Evolutionary conservation across 1,140 invertebrate genomes (phyloP).

Genomic region (Harlomillsia oculata): DNA sequence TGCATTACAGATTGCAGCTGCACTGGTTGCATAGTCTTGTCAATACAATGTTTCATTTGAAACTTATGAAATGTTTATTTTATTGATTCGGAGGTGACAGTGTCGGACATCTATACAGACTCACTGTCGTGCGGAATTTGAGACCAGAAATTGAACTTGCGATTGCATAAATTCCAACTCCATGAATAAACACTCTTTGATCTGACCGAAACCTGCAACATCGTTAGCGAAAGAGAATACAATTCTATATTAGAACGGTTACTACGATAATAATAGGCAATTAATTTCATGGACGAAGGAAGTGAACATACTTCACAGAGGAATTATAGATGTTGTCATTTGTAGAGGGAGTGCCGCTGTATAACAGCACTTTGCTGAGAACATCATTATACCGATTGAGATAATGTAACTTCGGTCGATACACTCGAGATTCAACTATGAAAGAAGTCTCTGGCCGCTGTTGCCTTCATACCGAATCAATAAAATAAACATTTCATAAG

Average conservation of each 20-base stretch:
- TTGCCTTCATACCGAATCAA: constrained; percentile 4
- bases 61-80: background rate
- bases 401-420: constrained; percentile 32
- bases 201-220: constrained; percentile 26
- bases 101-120: constrained; percentile 12
- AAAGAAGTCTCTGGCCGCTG: constrained; percentile 31
- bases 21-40: constrained; percentile 20
- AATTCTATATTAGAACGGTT: background rate
- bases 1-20: constrained; percentile 13
- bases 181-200: constrained; percentile 32
- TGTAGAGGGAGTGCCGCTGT: constrained; percentile 3
- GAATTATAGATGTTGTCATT: constrained; percentile 24
- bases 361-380: constrained; percentile 29
- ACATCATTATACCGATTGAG: constrained; percentile 30
- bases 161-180: constrained; percentile 32
- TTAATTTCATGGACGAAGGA: constrained; percentile 19
- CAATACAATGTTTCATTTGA: background rate
- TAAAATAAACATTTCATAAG: background rate
- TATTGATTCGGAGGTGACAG: background rate
- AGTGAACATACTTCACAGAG: constrained; percentile 19
- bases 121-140: constrained; percentile 24
- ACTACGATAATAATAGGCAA: background rate
- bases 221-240: background rate
- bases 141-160: constrained; percentile 20
- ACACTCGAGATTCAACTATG: constrained; percentile 19